These are phyloP conservation scores for Antigone vipio DNA, from an alignment of 2,113 vertebrate species.

Conservation along the genomic window DNA sequence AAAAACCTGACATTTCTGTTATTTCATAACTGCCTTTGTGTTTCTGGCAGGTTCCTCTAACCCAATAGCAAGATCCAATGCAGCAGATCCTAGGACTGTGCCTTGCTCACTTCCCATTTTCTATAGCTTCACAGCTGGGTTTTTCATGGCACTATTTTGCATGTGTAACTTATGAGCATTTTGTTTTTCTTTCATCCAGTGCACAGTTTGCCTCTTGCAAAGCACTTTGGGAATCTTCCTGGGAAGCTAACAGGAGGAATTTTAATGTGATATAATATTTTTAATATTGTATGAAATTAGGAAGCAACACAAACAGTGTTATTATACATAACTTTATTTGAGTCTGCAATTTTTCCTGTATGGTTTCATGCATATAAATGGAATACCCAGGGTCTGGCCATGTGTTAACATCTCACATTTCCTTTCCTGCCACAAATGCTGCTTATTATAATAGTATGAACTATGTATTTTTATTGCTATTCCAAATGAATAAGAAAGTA, in stretches of 20 bases:
- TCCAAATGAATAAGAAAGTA: conserved; percentile 17
- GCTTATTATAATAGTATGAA: conserved; percentile 52
- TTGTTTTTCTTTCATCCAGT: background rate
- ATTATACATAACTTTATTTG: conserved; percentile 42
- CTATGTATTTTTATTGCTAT: conserved; percentile 53
- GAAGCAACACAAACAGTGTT: background rate
- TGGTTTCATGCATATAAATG: conserved; percentile 53
- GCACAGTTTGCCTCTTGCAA: background rate
- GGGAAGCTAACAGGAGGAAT: background rate
- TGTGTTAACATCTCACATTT: conserved; percentile 57
- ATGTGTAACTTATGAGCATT: background rate
- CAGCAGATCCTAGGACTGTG: background rate
- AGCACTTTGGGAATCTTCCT: background rate
- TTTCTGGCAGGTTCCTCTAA: background rate
- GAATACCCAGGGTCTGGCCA: conserved; percentile 16
- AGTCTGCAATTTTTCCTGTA: conserved; percentile 49
- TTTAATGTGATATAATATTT: conserved; percentile 30
- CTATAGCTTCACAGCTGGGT: background rate
- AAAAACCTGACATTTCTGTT: background rate
- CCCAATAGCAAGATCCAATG: background rate
- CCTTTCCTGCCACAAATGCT: conserved; percentile 47
- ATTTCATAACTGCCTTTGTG: background rate
- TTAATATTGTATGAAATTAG: conserved; percentile 25
- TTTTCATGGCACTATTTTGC: background rate
- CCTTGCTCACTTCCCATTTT: background rate